Evolutionary conservation across 2,888 invertebrate genomes (phyloP).

Genomic region (Crossocerus cetratus): DNA sequence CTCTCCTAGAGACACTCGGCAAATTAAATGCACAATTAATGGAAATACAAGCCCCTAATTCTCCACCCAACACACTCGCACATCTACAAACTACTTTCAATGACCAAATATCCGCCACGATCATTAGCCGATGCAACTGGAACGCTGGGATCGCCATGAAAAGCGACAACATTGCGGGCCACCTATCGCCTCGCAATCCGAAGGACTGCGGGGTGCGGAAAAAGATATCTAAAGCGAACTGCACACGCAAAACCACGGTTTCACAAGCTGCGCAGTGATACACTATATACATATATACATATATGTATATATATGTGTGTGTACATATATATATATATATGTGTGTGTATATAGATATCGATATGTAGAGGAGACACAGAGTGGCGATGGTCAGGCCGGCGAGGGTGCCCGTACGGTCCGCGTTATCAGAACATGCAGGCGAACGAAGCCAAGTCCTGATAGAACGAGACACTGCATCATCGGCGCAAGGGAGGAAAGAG

Average conservation of each 20-base stretch:
- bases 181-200: neutral
- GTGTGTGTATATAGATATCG: no score
- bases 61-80: no score
- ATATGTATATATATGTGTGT: neutral
- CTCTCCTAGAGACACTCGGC: no score
- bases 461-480: slow-evolving; percentile 18
- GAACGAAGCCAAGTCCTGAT: slow-evolving; percentile 17
- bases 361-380: neutral
- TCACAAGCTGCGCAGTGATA: slow-evolving; percentile 22
- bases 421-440: slow-evolving; percentile 58
- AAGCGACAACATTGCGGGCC: neutral
- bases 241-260: slow-evolving; percentile 14
- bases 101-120: no score
- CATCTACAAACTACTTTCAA: no score
- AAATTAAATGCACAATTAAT: no score
- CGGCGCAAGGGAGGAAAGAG: slow-evolving; percentile 26
- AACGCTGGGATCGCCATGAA: neutral
- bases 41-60: no score
- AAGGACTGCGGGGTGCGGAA: neutral
- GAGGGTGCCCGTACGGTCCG: slow-evolving; percentile 18
- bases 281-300: neutral
- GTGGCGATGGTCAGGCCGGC: slow-evolving; percentile 21
- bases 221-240: slow-evolving; percentile 4
- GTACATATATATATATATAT: no score
- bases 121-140: neutral